These are phyloP conservation scores for Leistus spinibarbis DNA, from an alignment of 2,888 invertebrate species.

Conservation along the genomic window DNA sequence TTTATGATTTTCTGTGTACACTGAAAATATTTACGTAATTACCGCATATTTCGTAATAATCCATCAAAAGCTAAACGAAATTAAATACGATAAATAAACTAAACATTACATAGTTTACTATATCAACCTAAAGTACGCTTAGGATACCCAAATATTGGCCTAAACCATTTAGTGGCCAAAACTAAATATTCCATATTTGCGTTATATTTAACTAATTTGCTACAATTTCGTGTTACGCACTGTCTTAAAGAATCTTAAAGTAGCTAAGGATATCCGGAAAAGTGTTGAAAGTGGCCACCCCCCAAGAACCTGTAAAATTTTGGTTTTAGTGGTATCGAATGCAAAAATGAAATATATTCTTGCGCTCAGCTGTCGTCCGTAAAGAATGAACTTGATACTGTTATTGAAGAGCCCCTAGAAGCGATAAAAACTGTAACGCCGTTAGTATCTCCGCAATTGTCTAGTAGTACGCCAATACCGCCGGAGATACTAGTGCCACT, in stretches of 20 bases:
- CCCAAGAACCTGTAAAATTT: too few relatives aligned
- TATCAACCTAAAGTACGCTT: too few relatives aligned
- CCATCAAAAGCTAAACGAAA: neutral
- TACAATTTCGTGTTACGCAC: too few relatives aligned
- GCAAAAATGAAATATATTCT: conserved; percentile 78
- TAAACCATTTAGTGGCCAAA: too few relatives aligned
- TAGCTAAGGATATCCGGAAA: too few relatives aligned
- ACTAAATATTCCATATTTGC: too few relatives aligned
- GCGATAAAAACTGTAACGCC: conserved; percentile 28
- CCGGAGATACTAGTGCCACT: conserved; percentile 40
- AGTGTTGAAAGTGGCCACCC: too few relatives aligned
- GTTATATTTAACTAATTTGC: too few relatives aligned
- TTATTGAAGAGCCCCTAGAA: conserved; percentile 16
- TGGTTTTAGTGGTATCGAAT: conserved; percentile 75
- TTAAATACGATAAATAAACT: too few relatives aligned
- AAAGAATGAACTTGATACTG: conserved; percentile 51
- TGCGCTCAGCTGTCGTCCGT: conserved; percentile 62
- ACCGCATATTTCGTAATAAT: neutral
- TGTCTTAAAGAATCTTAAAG: too few relatives aligned
- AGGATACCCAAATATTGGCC: too few relatives aligned
- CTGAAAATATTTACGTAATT: neutral
- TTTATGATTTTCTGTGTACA: neutral
- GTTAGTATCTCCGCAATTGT: conserved; percentile 44
- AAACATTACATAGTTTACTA: too few relatives aligned
- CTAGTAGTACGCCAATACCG: conserved; percentile 28